Evolutionary conservation across 2,888 invertebrate genomes (phyloP).

Genomic region (Trichopria drosophilae): DNA sequence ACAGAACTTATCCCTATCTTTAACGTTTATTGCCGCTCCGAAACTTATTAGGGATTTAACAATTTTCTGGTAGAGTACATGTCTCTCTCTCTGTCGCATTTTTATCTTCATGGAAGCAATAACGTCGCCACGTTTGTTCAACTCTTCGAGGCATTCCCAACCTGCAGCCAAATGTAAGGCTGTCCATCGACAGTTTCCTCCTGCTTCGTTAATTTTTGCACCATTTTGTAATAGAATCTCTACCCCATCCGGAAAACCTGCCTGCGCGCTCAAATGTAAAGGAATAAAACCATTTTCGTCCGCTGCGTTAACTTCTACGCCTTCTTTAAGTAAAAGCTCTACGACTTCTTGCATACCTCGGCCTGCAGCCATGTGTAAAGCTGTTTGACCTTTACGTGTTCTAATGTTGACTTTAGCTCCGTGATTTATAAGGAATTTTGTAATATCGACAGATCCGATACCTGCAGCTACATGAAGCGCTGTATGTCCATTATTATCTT

Average conservation of each 20-base stretch:
- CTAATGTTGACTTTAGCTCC: constrained; percentile 4
- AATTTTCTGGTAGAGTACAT: no score
- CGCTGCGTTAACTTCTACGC: constrained; percentile 6
- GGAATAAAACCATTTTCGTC: constrained; percentile 19
- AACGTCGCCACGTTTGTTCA: not conserved
- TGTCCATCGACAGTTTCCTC: not conserved
- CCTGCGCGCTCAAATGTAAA: constrained; percentile 32
- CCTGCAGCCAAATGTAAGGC: constrained; percentile 17
- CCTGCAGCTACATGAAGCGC: constrained; percentile 5
- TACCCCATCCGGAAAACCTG: constrained; percentile 22
- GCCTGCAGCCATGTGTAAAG: not conserved
- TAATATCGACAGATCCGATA: constrained; percentile 1
- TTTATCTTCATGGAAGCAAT: not conserved
- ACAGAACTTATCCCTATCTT: not conserved
- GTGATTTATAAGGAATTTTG: not conserved
- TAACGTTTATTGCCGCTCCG: constrained; percentile 25
- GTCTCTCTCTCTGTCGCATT: not conserved
- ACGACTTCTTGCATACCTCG: not conserved
- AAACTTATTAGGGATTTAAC: constrained; percentile 4
- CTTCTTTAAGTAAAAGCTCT: not conserved
- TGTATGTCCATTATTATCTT: not conserved
- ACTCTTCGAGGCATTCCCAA: not conserved
- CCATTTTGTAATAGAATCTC: constrained; percentile 8
- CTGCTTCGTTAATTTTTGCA: constrained; percentile 1
- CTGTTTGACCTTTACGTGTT: not conserved